These are phyloP conservation scores for Acleris cristana DNA, from an alignment of 2,888 invertebrate species.

Conservation along the genomic window DNA sequence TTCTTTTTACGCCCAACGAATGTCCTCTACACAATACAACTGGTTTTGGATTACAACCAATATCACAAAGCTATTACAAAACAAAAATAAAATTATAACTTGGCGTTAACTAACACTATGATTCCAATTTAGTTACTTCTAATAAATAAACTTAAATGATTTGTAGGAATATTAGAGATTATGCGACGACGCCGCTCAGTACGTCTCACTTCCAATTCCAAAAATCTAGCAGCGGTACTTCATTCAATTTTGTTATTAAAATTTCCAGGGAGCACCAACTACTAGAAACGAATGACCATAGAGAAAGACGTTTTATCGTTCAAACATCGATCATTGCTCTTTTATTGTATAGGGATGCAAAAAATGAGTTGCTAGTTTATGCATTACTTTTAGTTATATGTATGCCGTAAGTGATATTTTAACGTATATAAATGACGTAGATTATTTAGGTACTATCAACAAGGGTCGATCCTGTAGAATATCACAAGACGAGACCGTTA, in stretches of 20 bases:
- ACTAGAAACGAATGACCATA: constrained; percentile 15
- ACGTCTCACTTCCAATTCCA: constrained; percentile 63
- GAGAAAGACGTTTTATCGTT: constrained; percentile 12
- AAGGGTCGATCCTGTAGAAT: neutral
- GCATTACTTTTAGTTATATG: too few species aligned
- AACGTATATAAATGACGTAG: too few species aligned
- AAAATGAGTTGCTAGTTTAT: neutral
- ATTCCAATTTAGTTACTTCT: constrained; percentile 56
- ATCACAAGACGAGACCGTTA: neutral
- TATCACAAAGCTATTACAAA: constrained; percentile 60
- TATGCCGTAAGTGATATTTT: too few species aligned
- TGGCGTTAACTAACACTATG: constrained; percentile 57
- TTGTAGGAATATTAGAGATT: constrained; percentile 69
- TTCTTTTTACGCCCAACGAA: constrained; percentile 86
- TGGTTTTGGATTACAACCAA: constrained; percentile 55
- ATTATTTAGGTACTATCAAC: too few species aligned
- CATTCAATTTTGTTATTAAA: constrained; percentile 59
- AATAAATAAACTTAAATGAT: constrained; percentile 63
- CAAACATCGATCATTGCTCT: neutral
- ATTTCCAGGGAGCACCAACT: constrained; percentile 40
- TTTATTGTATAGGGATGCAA: neutral
- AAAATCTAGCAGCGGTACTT: constrained; percentile 63
- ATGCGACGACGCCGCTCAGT: constrained; percentile 54
- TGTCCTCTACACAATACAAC: constrained; percentile 68
- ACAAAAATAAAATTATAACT: constrained; percentile 66